Evolutionary conservation across 2,113 vertebrate species (phyloP), one percentile per base, ranked within the genome.

Genomic region (Hepsetus odoe): DNA sequence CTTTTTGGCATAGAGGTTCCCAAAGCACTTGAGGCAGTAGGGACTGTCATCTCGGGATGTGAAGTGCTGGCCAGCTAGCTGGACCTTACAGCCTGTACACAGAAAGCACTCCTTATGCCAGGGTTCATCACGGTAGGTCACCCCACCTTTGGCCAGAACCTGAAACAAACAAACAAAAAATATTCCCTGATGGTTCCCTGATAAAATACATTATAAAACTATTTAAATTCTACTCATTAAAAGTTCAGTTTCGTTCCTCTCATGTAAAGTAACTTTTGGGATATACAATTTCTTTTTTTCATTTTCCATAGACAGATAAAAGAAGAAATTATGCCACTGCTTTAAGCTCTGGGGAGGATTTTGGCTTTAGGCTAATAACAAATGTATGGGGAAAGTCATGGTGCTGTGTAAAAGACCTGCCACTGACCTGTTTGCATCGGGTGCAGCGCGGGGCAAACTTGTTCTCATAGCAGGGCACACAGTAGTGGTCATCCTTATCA

Each of bases 51-150:
- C 97, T 80, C 96, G 92, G 77, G 98, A 99, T 84, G 98, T 99
- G 92, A 99, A 99, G 89, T 98, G 97, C 86, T 98, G 96, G 59
- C 98, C 98, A 5, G 98, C 97, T 90, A 99, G 91, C 89, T 97
- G 97, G 0, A 90, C 92, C 90, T 96, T 93, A 91, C 98, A 99
- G 88, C 93, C 93, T 0, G 94, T 95, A 91, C 98, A 99, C 85
- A 99, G 94, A 64, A 99, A 96, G 87, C 98, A 99, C 90, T 99
- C 98, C 89, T 97, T 96, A 88, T 99, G 98, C 96, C 97, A 99
- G 0, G 98, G 97, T 90, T 99, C 96, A 0, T 99, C 96, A 30
- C 97, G 93, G 86, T 99, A 99, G 51, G 98, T 99, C 91, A 99
- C 96, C 0, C 98, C 98, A 18, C 98, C 98, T 94, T 99, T 98